These are phyloP conservation scores for Channa argus DNA, from an alignment of 2,113 vertebrate species.

Conservation along the genomic window DNA sequence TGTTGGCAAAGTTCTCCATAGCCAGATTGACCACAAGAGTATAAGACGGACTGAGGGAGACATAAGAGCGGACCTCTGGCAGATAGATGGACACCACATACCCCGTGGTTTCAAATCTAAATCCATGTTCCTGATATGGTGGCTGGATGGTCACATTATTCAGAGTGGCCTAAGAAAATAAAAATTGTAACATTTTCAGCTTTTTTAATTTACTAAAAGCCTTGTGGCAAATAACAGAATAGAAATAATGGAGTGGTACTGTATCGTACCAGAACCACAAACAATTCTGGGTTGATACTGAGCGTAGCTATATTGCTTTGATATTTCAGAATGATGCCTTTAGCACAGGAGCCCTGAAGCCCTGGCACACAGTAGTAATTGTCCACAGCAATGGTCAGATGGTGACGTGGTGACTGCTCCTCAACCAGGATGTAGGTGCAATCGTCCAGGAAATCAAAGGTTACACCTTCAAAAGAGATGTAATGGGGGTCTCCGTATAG, in stretches of 20 bases:
- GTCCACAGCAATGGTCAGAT: slow-evolving; percentile 78
- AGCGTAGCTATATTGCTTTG: slow-evolving; percentile 63
- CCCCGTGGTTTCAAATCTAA: slow-evolving; percentile 71
- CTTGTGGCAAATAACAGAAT: not conserved
- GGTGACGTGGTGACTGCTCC: slow-evolving; percentile 63
- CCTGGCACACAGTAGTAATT: slow-evolving; percentile 60
- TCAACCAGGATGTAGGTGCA: slow-evolving; percentile 82
- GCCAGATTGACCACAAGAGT: slow-evolving; percentile 71
- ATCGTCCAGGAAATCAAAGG: slow-evolving; percentile 70
- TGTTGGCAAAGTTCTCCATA: slow-evolving; percentile 76
- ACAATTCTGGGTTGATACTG: not conserved
- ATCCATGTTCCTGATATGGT: slow-evolving; percentile 64
- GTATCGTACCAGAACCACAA: slow-evolving; percentile 61
- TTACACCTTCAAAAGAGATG: slow-evolving; percentile 71
- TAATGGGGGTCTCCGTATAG: slow-evolving; percentile 84
- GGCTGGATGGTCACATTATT: slow-evolving; percentile 63
- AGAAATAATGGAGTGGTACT: not conserved
- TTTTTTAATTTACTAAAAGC: not conserved
- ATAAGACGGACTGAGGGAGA: slow-evolving; percentile 54
- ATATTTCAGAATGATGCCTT: slow-evolving; percentile 75
- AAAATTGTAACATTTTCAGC: slow-evolving; percentile 4
- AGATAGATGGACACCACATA: slow-evolving; percentile 64
- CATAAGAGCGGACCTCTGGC: slow-evolving; percentile 71
- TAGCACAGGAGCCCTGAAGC: slow-evolving; percentile 64
- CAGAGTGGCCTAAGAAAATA: slow-evolving; percentile 65